Evolutionary conservation across 1,140 invertebrate genomes (phyloP), one percentile per base, ranked within the genome.

Genomic region (Scylla paramamosain): DNA sequence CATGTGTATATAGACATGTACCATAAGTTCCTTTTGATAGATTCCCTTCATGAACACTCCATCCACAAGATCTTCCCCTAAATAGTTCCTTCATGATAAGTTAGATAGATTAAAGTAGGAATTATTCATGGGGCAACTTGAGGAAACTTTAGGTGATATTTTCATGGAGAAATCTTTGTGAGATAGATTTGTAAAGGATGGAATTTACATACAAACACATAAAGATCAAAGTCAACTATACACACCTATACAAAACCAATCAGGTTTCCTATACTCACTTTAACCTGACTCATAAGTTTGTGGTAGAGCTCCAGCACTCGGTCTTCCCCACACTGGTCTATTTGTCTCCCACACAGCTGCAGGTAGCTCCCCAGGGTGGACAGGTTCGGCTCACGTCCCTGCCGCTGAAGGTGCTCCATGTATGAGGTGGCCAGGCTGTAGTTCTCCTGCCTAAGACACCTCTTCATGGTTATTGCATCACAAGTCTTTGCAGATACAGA

Each of bases 271-370:
- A 32, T 89, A 28, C 91, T 93, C 45, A 93, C 91, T 77, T 84
- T 93, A 84, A 52, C 67, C 39, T 84, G 67, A 29, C 77, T 84
- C 46, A 39, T 84, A 6, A 93, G 31, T n/a, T 48, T 31, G 14
- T 84, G 32, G 91, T 93, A 93, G 25, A 84, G 7, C 82, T 93
- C 32, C 4, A 93, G 32, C 20, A 93, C 39, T 28, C 20, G 82
- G 6, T 83, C 82, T 39, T 93, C 91, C 14, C 91, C 91, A 93
- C 91, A 93, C 39, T 84, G 77, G 45, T 45, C 82, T 14, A 93
- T 77, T 0, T 14, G n/a, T 10, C 46, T 4, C 32, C 91, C 91
- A 93, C 91, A 93, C 32, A 93, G 45, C 82, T 84, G 77, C 32
- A 93, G 82, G 45, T 93, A 93, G 6, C 10, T 39, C 8, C 91